These are phyloP conservation scores for Drosophila planitibia DNA, from an alignment of 2,888 invertebrate species.

Conservation along the genomic window DNA sequence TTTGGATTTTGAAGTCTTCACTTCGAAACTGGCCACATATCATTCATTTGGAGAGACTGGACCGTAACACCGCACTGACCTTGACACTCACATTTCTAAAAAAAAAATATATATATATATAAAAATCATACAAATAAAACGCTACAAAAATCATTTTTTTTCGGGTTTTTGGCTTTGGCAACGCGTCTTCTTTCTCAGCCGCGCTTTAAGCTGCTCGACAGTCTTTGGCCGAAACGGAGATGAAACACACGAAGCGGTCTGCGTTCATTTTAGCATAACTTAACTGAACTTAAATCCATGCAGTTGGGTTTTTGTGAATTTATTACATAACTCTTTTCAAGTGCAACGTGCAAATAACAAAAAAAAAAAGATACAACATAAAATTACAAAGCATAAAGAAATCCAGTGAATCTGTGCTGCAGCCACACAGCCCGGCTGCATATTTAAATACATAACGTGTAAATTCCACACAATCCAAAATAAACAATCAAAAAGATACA, in stretches of 20 bases:
- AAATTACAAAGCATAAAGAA: slow-evolving; percentile 23
- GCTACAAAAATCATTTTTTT: slow-evolving; percentile 35
- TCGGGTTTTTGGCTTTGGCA: slow-evolving; percentile 54
- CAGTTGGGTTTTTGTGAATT: slow-evolving; percentile 20
- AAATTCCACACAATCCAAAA: slow-evolving; percentile 12
- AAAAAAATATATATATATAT: slow-evolving; percentile 35
- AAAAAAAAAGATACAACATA: slow-evolving; percentile 15
- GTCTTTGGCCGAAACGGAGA: slow-evolving; percentile 83
- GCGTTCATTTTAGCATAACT: slow-evolving; percentile 22
- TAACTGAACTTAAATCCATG: slow-evolving; percentile 10
- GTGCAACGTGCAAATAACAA: slow-evolving; percentile 56
- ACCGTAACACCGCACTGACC: slow-evolving; percentile 69
- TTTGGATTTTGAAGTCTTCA: slow-evolving; percentile 17
- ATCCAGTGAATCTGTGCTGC: slow-evolving; percentile 51
- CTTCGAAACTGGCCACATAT: slow-evolving; percentile 43
- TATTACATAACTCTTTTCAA: slow-evolving; percentile 62
- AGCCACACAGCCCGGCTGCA: slow-evolving; percentile 51
- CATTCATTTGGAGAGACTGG: slow-evolving; percentile 35
- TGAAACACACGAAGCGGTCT: slow-evolving; percentile 77
- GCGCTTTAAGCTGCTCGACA: slow-evolving; percentile 73
- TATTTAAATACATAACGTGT: slow-evolving; percentile 71
- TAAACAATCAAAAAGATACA: slow-evolving; percentile 17
- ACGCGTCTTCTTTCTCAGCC: slow-evolving; percentile 83
- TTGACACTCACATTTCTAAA: slow-evolving; percentile 84
- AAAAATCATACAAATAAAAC: slow-evolving; percentile 33